phyloP scores from a whole-genome alignment of 2,113 vertebrate species.

The Alouatta palliata region DNA sequence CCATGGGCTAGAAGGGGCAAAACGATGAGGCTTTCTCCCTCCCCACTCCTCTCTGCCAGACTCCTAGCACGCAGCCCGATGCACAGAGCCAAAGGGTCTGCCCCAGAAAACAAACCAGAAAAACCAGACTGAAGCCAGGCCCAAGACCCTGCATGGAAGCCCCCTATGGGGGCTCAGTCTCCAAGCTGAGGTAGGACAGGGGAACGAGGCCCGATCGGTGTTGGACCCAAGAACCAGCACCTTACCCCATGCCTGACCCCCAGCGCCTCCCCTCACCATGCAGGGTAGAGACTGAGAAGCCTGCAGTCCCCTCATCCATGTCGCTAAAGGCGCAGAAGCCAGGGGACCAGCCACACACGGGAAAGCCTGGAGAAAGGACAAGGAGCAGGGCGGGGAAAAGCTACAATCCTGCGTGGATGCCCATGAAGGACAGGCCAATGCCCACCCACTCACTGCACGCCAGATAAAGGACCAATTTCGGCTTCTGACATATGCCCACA shows the following conservation, averaged over 20 bases:
- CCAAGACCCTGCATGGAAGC: not conserved
- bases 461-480: not conserved
- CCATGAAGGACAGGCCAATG: not conserved
- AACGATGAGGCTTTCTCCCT: not conserved
- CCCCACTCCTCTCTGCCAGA: not conserved
- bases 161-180: not conserved
- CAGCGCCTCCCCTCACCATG: not conserved
- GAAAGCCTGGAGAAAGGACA: not conserved
- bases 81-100: not conserved
- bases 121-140: not conserved
- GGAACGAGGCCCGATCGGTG: too few relatives aligned
- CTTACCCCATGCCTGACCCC: not conserved
- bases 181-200: too few relatives aligned
- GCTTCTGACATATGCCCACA: not conserved
- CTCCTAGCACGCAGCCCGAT: not conserved
- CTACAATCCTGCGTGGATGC: not conserved
- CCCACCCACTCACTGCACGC: not conserved
- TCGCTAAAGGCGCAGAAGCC: not conserved
- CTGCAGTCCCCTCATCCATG: not conserved
- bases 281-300: not conserved
- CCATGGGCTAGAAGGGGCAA: not conserved
- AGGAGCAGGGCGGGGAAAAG: not conserved
- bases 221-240: not conserved
- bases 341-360: not conserved
- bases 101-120: not conserved